Evolutionary conservation across 35 echinoderm and acorn worm genomes (phyloP), one percentile per base, ranked within the genome.

Genomic region (Chiridota heheva): DNA sequence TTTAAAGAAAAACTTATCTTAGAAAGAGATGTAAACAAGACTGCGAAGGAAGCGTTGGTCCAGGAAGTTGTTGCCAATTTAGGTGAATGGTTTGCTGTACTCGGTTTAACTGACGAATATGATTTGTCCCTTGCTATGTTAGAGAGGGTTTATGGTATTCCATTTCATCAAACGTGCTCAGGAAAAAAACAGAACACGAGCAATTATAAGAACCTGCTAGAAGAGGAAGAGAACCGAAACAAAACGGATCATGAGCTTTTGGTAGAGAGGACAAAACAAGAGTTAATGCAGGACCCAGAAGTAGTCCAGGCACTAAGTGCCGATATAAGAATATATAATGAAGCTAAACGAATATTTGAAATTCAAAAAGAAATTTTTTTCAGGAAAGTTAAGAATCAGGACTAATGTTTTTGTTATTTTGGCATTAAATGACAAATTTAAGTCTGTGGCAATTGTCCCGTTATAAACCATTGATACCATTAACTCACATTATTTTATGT

Each of bases 11-110:
- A 89, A 76, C 36, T 85, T 2, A 53, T 76, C 28, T 71, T 98
- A 16, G 31, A 89, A 39, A 47, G 72, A 32, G 77, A 72, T 4
- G 48, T 91, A 18, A 86, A 63, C 30, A 31, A 81, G 17, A 67
- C 81, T 18, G 44, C 76, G 34, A 56, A 51, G 13, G 74, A 85
- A 4, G 65, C 45, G 25, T 40, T 98, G 10, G 40, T 89, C 0
- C 28, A 88, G 5, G 87, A 88, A 44, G 73, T 78, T 17, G 32
- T 88, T 4, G 25, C 76, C 17, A 87, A 98, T 63, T 36, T 98
- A 18, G 95, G 92, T 33, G 72, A 81, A 38, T 98, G 90, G 81
- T 98, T 98, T 12, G 81, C 89, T 10, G 81, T 98, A 30, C 88
- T 98, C 12, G 89, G 89, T 22, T 42, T 98, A 16, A 81, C 86